Base-by-base conservation (phyloP, 1,140 invertebrate genomes). In the Carposina sasakii region DNA sequence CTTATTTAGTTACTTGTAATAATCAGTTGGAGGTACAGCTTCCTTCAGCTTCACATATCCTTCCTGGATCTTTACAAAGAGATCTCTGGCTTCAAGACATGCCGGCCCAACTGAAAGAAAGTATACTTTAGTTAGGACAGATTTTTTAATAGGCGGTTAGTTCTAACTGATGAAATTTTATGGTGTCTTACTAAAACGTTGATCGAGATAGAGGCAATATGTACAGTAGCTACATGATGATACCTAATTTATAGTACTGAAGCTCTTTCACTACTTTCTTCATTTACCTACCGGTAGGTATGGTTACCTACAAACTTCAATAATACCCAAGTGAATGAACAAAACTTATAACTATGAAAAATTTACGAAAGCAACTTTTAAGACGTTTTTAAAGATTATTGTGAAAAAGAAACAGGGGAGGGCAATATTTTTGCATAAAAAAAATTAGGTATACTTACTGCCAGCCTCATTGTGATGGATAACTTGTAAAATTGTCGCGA, bases 391-490 rank as follows among this genome's bases (percentile, higher is more conserved):
- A 23, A 26, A 20, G 12, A 19, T 15, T 4, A 41, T 33, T 10
- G 10, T 51, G n/a, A 12, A 30, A n/a, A 12, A 36, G n/a, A n/a
- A n/a, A n/a, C n/a, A n/a, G n/a, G n/a, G n/a, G n/a, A n/a, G n/a
- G n/a, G n/a, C 21, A 6, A 37, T 0, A 37, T 23, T 48, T 22
- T 22, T 22, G 28, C 26, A 48, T n/a, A 51, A 49, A 12, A 30
- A 24, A 24, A 24, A 24, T 31, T 20, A 15, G 12, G 23, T 43
- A 45, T 52, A 70, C 76, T 76, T 54, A 82, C 78, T 74, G 30
- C 57, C 69, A 0, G 60, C 65, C 48, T 76, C 71, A 56, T 66
- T 75, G 40, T 81, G 74, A 36, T 82, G 78, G 39, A 82, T 82
- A 3, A 75, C 62, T 67, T 82, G 78, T 4, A 82, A 57, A 20